Evolutionary conservation across 2,888 invertebrate genomes (phyloP), one percentile per base, ranked within the genome.

Genomic region (Coelogynopora nodosa): DNA sequence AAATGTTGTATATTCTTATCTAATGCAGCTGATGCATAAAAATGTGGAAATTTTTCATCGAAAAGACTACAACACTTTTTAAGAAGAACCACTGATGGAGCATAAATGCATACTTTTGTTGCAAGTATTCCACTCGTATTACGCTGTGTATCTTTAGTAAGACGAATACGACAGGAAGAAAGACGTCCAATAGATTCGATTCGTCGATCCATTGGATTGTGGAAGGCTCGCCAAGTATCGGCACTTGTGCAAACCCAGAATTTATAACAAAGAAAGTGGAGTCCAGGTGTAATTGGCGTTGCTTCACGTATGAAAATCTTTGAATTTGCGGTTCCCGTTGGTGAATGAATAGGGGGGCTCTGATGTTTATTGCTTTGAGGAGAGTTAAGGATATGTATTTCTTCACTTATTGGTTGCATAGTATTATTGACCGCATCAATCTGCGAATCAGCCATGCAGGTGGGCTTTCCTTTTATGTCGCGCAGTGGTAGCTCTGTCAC

Each of bases 31-130:
- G 30, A 84, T 1, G 84, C 86, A 85, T 83, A 86, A n/a, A 86
- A 86, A 0, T 86, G 83, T 5, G 86, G 86, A 27, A 86, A 86
- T 86, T 85, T 86, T 10, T 86, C 86, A 67, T 86, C 86, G 49
- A 86, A 86, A 29, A 84, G 30, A 0, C 85, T 29, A n/a, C 86
- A 86, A 30, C 86, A 86, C 29, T 86, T 86, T n/a, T 86, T 82
- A 2, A 86, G 28, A 49, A 28, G 31, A 18, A 18, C 28, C 28
- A 84, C 30, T n/a, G 49, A 67, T 0, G 86, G 86, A 82, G 86
- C 86, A 23, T 86, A 67, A 0, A 86, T 67, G 28, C 31, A 82
- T 23, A 86, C 86, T 28, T 82, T 31, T 27, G 31, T 82, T 10
- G 82, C 28, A 28, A 31, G 10, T 5, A 85, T 30, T 30, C 84